Conservation (phyloP, 2,888 invertebrate species). For the Sycophila texana region DNA sequence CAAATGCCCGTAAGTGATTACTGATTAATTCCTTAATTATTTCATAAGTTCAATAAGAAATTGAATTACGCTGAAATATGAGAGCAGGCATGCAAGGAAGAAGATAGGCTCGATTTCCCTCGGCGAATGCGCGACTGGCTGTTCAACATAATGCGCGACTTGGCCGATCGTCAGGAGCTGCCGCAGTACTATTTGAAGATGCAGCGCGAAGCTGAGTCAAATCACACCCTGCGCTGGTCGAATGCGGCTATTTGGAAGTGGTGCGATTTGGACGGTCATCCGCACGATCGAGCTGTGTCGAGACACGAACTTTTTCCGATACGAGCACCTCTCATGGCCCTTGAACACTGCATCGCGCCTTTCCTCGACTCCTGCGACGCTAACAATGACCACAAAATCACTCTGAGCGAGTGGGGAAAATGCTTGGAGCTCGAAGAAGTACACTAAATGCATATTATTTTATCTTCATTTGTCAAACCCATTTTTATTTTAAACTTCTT, state of each 20-base stretch:
- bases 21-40: no score
- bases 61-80: not conserved
- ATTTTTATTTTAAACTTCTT: not conserved
- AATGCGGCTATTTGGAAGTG: slow-evolving; percentile 99
- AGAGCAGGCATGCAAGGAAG: slow-evolving; percentile 84
- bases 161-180: slow-evolving; percentile 91
- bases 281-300: slow-evolving; percentile 91
- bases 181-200: slow-evolving; percentile 88
- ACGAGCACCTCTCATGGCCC: slow-evolving; percentile 93
- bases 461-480: not conserved
- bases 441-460: not conserved
- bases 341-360: slow-evolving; percentile 98
- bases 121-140: slow-evolving; percentile 98
- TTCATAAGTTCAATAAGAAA: no score
- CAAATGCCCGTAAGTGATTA: slow-evolving; percentile 82
- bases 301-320: slow-evolving; percentile 97
- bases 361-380: slow-evolving; percentile 95
- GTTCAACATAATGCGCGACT: slow-evolving; percentile 96
- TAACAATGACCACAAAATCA: slow-evolving; percentile 92
- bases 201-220: slow-evolving; percentile 92
- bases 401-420: slow-evolving; percentile 94
- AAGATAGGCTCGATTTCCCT: slow-evolving; percentile 96
- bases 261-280: slow-evolving; percentile 96
- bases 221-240: slow-evolving; percentile 89
- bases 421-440: slow-evolving; percentile 91